phyloP scores from a whole-genome alignment of 92 coral and sea anemone species.

The Galaxea fascicularis region DNA sequence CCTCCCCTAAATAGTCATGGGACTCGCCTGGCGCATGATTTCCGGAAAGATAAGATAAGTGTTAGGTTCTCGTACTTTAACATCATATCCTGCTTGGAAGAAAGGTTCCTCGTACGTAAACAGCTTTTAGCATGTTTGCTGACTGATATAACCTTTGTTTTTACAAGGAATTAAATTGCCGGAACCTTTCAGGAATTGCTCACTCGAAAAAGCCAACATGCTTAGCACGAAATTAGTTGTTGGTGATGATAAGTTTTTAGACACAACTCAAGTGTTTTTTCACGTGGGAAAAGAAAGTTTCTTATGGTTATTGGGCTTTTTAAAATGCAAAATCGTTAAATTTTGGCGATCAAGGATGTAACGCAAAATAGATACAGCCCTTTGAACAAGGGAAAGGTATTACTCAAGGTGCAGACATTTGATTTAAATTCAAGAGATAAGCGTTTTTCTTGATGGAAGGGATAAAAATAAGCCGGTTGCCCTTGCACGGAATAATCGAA shows the following conservation, averaged over 20 bases:
- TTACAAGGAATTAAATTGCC: conserved; percentile 39
- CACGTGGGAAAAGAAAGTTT: background rate
- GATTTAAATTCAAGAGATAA: conserved; percentile 28
- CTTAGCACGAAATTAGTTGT: conserved; percentile 28
- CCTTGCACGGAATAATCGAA: conserved; percentile 31
- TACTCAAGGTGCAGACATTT: background rate
- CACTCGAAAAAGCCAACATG: conserved; percentile 5
- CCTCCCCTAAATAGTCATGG: conserved; percentile 45
- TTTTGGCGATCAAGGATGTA: background rate
- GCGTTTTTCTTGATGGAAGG: background rate
- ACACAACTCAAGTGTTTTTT: background rate
- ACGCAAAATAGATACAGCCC: background rate
- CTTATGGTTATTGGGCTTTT: background rate
- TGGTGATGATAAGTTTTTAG: conserved; percentile 6
- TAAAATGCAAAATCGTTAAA: no score
- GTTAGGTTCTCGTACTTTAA: conserved; percentile 24
- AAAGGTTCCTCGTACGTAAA: conserved; percentile 11
- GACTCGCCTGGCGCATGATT: conserved; percentile 24
- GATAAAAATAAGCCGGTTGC: conserved; percentile 34
- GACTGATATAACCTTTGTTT: conserved; percentile 27
- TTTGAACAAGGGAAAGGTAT: conserved; percentile 5
- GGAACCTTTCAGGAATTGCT: conserved; percentile 18
- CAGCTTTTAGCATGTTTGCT: conserved; percentile 48
- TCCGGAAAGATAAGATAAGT: conserved; percentile 55
- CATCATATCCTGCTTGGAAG: conserved; percentile 42